These are phyloP conservation scores for Craseonycteris thonglongyai DNA, from an alignment of 2,113 vertebrate genomes.

Conservation along the genomic window DNA sequence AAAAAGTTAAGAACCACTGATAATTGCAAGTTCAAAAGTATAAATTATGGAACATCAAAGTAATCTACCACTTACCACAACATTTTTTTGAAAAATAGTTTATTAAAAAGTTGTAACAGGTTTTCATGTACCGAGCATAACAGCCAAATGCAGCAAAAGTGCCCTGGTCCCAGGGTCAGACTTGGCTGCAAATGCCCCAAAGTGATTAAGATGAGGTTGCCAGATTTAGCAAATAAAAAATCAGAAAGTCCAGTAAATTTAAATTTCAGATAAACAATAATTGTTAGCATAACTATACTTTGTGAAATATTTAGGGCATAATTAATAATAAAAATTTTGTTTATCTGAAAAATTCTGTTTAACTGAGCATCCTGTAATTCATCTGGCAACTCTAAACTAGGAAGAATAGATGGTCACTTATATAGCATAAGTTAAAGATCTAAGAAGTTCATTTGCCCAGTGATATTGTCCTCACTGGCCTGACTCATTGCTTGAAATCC, in stretches of 20 bases:
- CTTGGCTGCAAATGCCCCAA: no score
- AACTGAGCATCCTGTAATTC: not conserved
- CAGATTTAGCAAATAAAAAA: slow-evolving; percentile 25
- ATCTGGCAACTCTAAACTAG: not conserved
- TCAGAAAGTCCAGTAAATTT: not conserved
- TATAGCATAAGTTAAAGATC: not conserved
- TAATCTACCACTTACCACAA: no score
- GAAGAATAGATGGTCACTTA: not conserved
- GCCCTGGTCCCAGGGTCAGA: no score
- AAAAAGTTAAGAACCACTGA: no score
- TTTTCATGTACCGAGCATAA: no score
- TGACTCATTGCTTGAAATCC: not conserved
- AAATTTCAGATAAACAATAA: not conserved
- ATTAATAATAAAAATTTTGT: not conserved
- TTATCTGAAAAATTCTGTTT: slow-evolving; percentile 6
- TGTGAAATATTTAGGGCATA: not conserved
- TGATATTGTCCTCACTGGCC: not conserved
- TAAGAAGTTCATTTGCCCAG: not conserved
- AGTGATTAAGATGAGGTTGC: not conserved
- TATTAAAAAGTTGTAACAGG: no score
- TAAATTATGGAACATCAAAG: no score
- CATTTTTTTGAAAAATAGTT: no score
- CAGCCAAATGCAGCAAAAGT: no score
- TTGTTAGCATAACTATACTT: not conserved
- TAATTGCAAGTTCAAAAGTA: no score